Conservation (phyloP, 2,888 invertebrate species). For the Euzetes globulus region DNA sequence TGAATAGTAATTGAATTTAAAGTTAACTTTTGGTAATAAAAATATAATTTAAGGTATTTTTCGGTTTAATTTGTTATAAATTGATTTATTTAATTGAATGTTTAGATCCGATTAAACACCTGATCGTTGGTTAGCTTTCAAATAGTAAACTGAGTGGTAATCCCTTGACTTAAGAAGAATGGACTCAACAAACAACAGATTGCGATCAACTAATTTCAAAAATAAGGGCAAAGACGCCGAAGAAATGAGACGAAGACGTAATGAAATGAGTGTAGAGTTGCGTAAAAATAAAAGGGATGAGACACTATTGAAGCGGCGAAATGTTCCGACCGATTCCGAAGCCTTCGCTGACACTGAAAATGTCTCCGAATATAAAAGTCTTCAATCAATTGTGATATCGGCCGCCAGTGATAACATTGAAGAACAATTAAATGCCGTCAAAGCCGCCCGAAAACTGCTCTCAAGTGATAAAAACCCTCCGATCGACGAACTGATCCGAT, state of each 20-base stretch:
- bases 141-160: neutral
- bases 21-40: too few relatives aligned
- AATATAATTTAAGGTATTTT: too few relatives aligned
- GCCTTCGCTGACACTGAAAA: neutral
- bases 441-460: constrained; percentile 86
- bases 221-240: constrained; percentile 66
- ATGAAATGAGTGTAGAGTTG: constrained; percentile 91
- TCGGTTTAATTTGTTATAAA: too few relatives aligned
- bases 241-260: constrained; percentile 89
- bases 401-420: constrained; percentile 69
- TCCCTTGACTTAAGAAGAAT: neutral
- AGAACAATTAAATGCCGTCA: constrained; percentile 80
- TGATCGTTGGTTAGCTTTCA: too few relatives aligned
- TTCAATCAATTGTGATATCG: constrained; percentile 75
- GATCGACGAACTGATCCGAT: constrained; percentile 86
- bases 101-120: neutral
- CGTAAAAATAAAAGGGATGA: constrained; percentile 98
- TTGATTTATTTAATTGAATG: too few relatives aligned
- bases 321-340: constrained; percentile 61
- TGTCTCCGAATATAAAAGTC: constrained; percentile 39
- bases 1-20: too few relatives aligned
- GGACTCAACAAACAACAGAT: constrained; percentile 1
- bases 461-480: constrained; percentile 98
- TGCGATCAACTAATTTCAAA: constrained; percentile 62
- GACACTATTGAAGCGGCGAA: constrained; percentile 87